Conservation (phyloP, 2,797 vertebrate genomes). For the Typhlichthys subterraneus region DNA sequence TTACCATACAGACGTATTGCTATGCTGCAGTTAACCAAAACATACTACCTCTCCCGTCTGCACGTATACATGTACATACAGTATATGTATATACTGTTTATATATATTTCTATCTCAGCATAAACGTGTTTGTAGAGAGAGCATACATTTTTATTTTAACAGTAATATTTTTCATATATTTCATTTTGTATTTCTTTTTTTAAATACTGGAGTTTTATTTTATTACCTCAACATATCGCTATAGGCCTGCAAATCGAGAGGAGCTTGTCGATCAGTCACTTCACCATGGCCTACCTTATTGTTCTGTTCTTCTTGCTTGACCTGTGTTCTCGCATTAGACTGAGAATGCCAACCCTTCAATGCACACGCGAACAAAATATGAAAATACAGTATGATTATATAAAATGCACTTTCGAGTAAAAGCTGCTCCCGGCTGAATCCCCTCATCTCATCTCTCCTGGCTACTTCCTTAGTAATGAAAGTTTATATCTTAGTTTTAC, state of each 20-base stretch:
- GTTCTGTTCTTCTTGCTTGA: too few relatives aligned
- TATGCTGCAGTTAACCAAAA: slow-evolving; percentile 70
- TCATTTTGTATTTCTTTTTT: slow-evolving; percentile 54
- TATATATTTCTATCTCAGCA: neutral
- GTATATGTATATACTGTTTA: neutral
- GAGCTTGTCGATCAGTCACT: too few relatives aligned
- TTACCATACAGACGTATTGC: slow-evolving; percentile 42
- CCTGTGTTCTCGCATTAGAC: too few relatives aligned
- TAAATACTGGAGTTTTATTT: slow-evolving; percentile 71
- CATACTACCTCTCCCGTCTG: slow-evolving; percentile 80
- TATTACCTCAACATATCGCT: slow-evolving; percentile 64
- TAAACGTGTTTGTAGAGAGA: too few relatives aligned
- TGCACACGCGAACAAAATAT: too few relatives aligned
- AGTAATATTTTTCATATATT: slow-evolving; percentile 49
- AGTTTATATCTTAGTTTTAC: too few relatives aligned
- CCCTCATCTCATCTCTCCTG: neutral
- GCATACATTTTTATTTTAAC: slow-evolving; percentile 38
- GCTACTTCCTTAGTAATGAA: too few relatives aligned
- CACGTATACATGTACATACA: slow-evolving; percentile 39
- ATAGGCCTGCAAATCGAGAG: slow-evolving; percentile 35
- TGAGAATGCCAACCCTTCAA: too few relatives aligned
- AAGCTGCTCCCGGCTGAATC: neutral
- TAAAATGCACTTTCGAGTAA: neutral
- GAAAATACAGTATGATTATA: too few relatives aligned
- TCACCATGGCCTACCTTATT: too few relatives aligned